Evolutionary conservation across 1,140 invertebrate species (phyloP), one percentile per base, ranked within the genome.

Genomic region (Caenorhabditis latens): DNA sequence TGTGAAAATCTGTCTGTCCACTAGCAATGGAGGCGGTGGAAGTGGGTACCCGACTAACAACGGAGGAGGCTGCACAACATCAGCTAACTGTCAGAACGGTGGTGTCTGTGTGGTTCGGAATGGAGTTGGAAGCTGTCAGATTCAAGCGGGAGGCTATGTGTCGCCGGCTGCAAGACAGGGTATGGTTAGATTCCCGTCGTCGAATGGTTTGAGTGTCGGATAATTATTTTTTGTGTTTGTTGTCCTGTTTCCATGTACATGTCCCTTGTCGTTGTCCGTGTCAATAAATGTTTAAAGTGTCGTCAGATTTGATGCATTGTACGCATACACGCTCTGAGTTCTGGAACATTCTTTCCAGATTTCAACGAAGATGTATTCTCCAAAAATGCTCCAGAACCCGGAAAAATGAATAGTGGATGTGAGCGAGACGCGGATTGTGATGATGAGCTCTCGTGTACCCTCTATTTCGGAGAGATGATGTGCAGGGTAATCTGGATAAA

Each of bases 151-250:
- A 50, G 71, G 71, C 32, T 79, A 79, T 40, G 46, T 79, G 13
- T 79, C 71, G 3, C 71, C 71, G 24, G 71, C 71, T 32, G 32
- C 32, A 8, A 79, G 71, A 79, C 71, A 79, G 71, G 46, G 71
- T 79, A 79, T 79, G 71, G 71, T 79, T n/a, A 79, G 71, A 79
- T 79, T 53, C 19, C 71, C 71, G 5, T 79, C 71, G n/a, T 71
- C 65, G 42, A 71, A 46, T 71, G 24, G 40, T 71, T 11, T 79
- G 11, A 50, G 13, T 50, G 71, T 79, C 24, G 71, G 71, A 4
- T 50, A 53, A 53, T 24, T 6, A 11, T n/a, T 50, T 24, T 79
- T 19, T 63, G 4, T 32, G 24, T 19, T 24, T 21, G 24, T 53
- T 79, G 71, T 79, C 40, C 19, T 9, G 8, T 24, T 16, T 79